Evolutionary conservation across 2,888 invertebrate species (phyloP), one percentile per base, ranked within the genome.

Genomic region (Apodemia mormo): DNA sequence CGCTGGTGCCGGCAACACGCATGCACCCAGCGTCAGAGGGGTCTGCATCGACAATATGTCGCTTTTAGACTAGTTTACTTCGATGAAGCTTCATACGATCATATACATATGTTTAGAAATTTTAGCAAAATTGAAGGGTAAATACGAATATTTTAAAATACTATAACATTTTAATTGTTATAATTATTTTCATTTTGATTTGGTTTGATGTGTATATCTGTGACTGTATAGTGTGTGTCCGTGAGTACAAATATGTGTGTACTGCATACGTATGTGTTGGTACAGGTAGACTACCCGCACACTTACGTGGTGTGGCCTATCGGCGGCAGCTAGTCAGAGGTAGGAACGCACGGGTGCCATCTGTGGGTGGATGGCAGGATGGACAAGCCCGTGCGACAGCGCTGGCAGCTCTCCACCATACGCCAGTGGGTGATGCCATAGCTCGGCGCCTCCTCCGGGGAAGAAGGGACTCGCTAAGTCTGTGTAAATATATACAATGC

Each of bases 351-450:
- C 98, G 92, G 98, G 98, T 94, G 98, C 97, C 93, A 94, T 92
- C 96, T 99, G 98, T 92, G 98, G 98, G 94, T 98, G 98, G 94
- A 99, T 96, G 94, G 98, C 98, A 89, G 98, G 98, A 94, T 98
- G 98, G 87, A 98, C 97, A 86, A 99, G 95, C 79, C 98, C 97
- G 93, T 97, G 97, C 89, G 97, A 97, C 83, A 97, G 94, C 79
- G 96, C 94, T 75, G 96, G 97, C 88, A 98, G 94, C 90, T 98
- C 98, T 77, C 97, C 97, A 69, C 96, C 96, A 76, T 95, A 94
- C 74, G 95, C 95, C 80, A 97, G 96, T 94, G 97, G 94, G 88
- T 97, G 97, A 93, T 98, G 98, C 98, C 98, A 99, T 88, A 98
- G 94, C 94, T 99, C 98, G 73, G 98, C 97, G 79, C 97, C 98